phyloP scores from a whole-genome alignment of 2,888 invertebrate genomes.

The Syrista parreyssii region DNA sequence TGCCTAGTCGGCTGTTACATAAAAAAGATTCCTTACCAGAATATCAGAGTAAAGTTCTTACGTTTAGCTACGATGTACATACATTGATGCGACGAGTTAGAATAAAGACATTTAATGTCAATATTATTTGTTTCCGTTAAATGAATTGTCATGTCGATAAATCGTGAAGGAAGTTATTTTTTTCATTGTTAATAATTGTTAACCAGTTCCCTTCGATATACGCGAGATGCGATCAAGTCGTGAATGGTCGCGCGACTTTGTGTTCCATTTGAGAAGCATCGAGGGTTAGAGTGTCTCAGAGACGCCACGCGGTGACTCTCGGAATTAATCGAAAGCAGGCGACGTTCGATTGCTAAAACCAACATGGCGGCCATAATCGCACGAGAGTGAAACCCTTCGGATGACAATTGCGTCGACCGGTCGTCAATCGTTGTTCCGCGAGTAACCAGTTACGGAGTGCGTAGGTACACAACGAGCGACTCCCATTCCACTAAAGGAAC shows the following conservation, averaged over 20 bases:
- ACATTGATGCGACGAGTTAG: background rate
- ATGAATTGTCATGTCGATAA: background rate
- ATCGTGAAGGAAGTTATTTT: too few species aligned
- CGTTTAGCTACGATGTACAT: background rate
- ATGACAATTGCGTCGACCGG: background rate
- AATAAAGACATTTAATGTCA: background rate
- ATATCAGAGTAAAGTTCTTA: background rate
- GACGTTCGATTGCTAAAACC: background rate
- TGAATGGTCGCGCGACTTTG: too few species aligned
- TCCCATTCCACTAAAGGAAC: background rate
- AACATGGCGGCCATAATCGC: background rate
- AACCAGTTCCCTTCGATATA: background rate
- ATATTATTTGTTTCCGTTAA: background rate
- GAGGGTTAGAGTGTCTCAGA: too few species aligned
- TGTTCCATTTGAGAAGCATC: too few species aligned
- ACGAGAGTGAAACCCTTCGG: background rate
- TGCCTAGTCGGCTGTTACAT: background rate
- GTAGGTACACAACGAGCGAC: slow-evolving; percentile 1
- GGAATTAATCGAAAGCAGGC: background rate
- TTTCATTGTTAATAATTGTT: too few species aligned
- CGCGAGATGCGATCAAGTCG: background rate
- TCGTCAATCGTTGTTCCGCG: background rate
- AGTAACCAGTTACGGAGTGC: background rate
- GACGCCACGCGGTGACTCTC: too few species aligned
- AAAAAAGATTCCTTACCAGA: background rate